Evolutionary conservation across 2,888 invertebrate species (phyloP).

Genomic region (Gymnosoma rotundatum): DNA sequence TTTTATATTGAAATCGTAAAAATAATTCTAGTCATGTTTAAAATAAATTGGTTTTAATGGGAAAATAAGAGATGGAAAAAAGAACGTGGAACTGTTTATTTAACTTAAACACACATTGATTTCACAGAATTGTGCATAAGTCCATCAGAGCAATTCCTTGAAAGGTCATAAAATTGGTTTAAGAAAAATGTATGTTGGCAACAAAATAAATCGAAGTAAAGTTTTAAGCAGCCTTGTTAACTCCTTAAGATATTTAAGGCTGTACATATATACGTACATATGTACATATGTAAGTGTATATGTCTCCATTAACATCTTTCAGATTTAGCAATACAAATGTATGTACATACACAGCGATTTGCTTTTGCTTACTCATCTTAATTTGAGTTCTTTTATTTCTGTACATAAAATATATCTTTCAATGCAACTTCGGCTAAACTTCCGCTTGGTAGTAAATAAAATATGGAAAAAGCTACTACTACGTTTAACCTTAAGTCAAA

Average conservation of each 20-base stretch:
- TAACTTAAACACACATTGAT: neutral
- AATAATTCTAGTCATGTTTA: slow-evolving; percentile 55
- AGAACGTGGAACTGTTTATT: neutral
- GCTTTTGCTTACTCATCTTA: neutral
- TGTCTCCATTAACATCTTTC: no score
- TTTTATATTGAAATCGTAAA: slow-evolving; percentile 39
- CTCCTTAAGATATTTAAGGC: neutral
- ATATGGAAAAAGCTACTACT: slow-evolving; percentile 30
- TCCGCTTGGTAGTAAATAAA: slow-evolving; percentile 51
- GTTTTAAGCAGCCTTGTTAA: neutral
- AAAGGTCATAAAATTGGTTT: slow-evolving; percentile 22
- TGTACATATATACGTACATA: neutral
- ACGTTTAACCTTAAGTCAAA: slow-evolving; percentile 58
- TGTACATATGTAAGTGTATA: no score
- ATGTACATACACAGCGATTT: no score
- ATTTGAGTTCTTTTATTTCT: slow-evolving; percentile 1
- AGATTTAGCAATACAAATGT: no score
- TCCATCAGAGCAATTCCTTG: slow-evolving; percentile 20
- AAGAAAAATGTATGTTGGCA: neutral
- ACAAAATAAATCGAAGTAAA: neutral
- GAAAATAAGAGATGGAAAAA: slow-evolving; percentile 38
- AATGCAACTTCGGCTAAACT: slow-evolving; percentile 29
- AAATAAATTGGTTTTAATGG: slow-evolving; percentile 60
- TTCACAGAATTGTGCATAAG: slow-evolving; percentile 10
- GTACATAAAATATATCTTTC: neutral